These are phyloP conservation scores for Epsilonema sp. DNA, from an alignment of 2,888 invertebrate genomes.

Conservation along the genomic window DNA sequence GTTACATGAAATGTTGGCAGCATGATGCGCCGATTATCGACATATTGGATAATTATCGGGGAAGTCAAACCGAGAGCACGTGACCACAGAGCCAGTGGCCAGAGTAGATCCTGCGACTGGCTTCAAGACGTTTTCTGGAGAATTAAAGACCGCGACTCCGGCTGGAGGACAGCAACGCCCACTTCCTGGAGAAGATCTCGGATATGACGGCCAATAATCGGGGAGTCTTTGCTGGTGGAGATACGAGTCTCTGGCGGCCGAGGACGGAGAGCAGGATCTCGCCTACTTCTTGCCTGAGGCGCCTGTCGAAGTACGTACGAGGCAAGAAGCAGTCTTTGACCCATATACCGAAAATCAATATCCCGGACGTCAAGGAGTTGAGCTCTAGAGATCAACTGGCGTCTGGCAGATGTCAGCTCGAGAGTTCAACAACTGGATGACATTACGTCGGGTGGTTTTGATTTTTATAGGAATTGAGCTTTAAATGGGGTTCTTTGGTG, in stretches of 20 bases:
- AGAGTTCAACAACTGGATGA: no score
- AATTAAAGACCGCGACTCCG: slow-evolving; percentile 13
- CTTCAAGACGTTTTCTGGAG: slow-evolving; percentile 35
- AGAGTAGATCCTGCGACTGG: slow-evolving; percentile 89
- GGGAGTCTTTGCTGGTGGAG: slow-evolving; percentile 71
- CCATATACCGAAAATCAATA: no score
- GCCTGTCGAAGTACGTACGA: slow-evolving; percentile 71
- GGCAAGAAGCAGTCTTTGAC: no score
- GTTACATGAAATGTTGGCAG: no score
- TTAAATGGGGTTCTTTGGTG: no score
- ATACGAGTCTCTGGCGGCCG: slow-evolving; percentile 67
- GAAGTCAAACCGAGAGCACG: slow-evolving; percentile 89
- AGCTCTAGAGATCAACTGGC: no score
- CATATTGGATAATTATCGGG: slow-evolving; percentile 90
- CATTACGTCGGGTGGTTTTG: no score
- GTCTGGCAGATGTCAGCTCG: no score
- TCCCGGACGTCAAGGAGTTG: no score
- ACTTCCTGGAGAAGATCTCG: slow-evolving; percentile 20
- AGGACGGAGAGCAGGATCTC: slow-evolving; percentile 58
- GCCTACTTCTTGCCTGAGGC: slow-evolving; percentile 95
- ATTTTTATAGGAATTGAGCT: no score
- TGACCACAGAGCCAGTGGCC: slow-evolving; percentile 75
- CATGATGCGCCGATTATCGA: no score
- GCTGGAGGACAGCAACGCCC: slow-evolving; percentile 7
- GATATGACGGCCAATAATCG: slow-evolving; percentile 36